Evolutionary conservation across 2,888 invertebrate genomes (phyloP).

Genomic region (Prenolepis imparis): DNA sequence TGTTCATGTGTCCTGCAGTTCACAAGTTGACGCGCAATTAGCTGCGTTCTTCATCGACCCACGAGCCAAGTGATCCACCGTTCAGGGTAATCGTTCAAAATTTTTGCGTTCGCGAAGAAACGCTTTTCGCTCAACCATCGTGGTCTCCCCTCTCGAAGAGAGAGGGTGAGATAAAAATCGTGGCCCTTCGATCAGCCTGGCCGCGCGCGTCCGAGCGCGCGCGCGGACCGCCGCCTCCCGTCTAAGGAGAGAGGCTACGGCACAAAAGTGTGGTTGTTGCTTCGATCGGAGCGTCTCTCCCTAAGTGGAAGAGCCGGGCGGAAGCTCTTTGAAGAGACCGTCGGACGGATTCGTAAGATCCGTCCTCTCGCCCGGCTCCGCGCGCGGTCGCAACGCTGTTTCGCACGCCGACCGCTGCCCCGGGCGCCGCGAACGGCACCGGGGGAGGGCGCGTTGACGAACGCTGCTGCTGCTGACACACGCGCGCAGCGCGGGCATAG

Average conservation of each 20-base stretch:
- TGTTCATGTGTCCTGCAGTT: slow-evolving; percentile 88
- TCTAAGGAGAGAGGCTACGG: background rate
- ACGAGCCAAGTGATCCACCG: slow-evolving; percentile 88
- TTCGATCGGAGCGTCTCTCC: background rate
- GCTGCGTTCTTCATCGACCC: slow-evolving; percentile 89
- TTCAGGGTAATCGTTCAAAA: slow-evolving; percentile 45
- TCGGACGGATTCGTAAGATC: too few relatives aligned
- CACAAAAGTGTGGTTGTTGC: background rate
- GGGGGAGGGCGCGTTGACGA: too few relatives aligned
- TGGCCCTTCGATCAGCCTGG: background rate
- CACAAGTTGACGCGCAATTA: slow-evolving; percentile 86
- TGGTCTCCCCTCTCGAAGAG: too few relatives aligned
- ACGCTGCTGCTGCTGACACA: too few relatives aligned
- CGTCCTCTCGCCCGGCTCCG: too few relatives aligned
- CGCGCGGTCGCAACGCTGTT: too few relatives aligned
- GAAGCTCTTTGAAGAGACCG: too few relatives aligned
- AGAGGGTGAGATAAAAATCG: too few relatives aligned
- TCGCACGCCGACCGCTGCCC: too few relatives aligned
- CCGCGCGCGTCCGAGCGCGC: slow-evolving; percentile 13
- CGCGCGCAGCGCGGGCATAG: too few relatives aligned
- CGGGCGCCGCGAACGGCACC: too few relatives aligned
- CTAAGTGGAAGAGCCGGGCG: too few relatives aligned
- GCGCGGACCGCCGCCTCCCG: background rate
- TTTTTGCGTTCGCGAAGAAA: background rate
- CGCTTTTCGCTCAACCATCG: background rate